Evolutionary conservation across 2,797 vertebrate species (phyloP).

Genomic region (Acipenser oxyrinchus): DNA sequence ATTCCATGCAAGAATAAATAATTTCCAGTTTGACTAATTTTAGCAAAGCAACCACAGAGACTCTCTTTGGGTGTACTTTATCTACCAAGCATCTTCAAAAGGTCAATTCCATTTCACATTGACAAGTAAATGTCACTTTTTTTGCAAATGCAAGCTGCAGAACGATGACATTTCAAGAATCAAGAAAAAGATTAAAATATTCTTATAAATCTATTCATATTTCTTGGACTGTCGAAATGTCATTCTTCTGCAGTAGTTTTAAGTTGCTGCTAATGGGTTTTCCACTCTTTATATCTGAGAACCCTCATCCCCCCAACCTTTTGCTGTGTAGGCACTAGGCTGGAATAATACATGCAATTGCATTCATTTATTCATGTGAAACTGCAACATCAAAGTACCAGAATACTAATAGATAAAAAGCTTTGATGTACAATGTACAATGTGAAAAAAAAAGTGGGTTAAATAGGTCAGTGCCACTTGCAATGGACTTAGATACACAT

Average conservation of each 20-base stretch:
- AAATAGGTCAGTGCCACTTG: constrained; percentile 14
- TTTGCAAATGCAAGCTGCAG: constrained; percentile 64
- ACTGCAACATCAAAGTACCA: constrained; percentile 12
- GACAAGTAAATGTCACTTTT: constrained; percentile 73
- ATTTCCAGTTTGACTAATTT: constrained; percentile 16
- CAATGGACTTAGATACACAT: too few species aligned
- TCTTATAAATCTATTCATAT: constrained; percentile 67
- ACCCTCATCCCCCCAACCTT: neutral
- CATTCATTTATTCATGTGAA: constrained; percentile 20
- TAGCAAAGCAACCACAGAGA: neutral
- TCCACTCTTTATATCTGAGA: neutral
- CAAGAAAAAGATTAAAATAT: constrained; percentile 85
- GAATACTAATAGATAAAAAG: constrained; percentile 14
- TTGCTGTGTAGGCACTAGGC: constrained; percentile 1
- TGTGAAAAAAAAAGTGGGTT: constrained; percentile 15
- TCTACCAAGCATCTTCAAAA: constrained; percentile 54
- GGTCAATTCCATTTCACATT: constrained; percentile 56
- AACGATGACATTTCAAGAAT: constrained; percentile 82
- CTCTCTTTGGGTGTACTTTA: constrained; percentile 26
- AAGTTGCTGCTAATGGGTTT: constrained; percentile 10
- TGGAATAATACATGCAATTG: constrained; percentile 15
- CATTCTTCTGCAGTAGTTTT: constrained; percentile 11
- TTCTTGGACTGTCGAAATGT: constrained; percentile 14
- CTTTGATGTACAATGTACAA: constrained; percentile 1
- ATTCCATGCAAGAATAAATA: constrained; percentile 15